Evolutionary conservation across 2,888 invertebrate genomes (phyloP).

Genomic region (Nephrotoma flavescens): DNA sequence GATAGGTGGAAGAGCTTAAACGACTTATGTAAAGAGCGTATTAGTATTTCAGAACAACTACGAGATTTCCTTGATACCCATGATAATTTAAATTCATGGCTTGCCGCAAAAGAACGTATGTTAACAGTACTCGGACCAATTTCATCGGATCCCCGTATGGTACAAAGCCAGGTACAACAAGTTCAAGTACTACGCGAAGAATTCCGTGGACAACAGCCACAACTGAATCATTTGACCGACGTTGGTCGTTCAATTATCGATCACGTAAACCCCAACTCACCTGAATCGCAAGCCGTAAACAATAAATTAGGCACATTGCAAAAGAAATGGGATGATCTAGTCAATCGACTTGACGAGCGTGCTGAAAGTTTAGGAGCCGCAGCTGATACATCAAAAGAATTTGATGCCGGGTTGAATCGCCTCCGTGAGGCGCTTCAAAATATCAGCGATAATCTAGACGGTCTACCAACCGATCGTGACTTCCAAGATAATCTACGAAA

Average conservation of each 20-base stretch:
- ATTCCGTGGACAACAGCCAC: constrained; percentile 83
- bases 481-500: constrained; percentile 77
- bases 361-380: constrained; percentile 80
- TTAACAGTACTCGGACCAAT: constrained; percentile 89
- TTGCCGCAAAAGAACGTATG: constrained; percentile 89
- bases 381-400: constrained; percentile 83
- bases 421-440: constrained; percentile 75
- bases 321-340: constrained; percentile 67
- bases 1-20: constrained; percentile 75
- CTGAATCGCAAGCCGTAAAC: constrained; percentile 50
- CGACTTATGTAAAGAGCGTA: constrained; percentile 60
- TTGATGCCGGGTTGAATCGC: constrained; percentile 73
- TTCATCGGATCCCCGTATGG: constrained; percentile 89
- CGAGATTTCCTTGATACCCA: constrained; percentile 86
- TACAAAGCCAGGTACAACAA: constrained; percentile 90
- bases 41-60: constrained; percentile 52
- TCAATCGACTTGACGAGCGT: constrained; percentile 69
- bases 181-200: constrained; percentile 90
- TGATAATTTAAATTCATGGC: constrained; percentile 72
- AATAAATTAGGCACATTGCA: constrained; percentile 58
- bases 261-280: constrained; percentile 36
- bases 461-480: constrained; percentile 63
- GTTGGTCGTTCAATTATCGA: constrained; percentile 62
- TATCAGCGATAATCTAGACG: constrained; percentile 76
- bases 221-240: constrained; percentile 69